Base-by-base conservation (phyloP, 35 echinoderm and acorn worm species). In the Apostichopus californicus region DNA sequence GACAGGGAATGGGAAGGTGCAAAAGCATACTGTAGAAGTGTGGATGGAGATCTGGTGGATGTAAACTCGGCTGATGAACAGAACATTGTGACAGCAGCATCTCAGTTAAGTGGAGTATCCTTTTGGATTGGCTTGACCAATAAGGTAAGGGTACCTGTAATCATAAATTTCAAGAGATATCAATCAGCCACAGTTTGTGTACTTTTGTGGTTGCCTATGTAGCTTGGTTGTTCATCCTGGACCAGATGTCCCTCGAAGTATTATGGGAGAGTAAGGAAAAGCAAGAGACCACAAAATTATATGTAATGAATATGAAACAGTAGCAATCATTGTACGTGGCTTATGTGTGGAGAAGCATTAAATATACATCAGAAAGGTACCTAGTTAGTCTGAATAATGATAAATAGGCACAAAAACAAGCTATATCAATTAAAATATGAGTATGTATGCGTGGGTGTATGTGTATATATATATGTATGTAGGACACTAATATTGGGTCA, bases 71-170 rank as follows among this genome's bases (percentile, higher is more conserved):
- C 68, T 0, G 92, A 90, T 11, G 92, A 95, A 55, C 94, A 95
- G 80, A 79, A 78, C 3, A 46, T 93, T 15, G 83, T 92, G 23
- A 73, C 87, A 55, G 73, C 88, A 0, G 75, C 56, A 60, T 81
- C 81, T 3, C 65, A 86, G 52, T 12, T 59, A 12, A 52, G 73
- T 15, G 89, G 79, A 18, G 70, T 56, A 4, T 90, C 92, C 9
- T 73, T 93, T 9, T 96, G 95, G 95, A 96, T 96, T 73, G 95
- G 95, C 18, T 79, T 91, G 26, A 87, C 79, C 25, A 87, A 93
- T 70, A 91, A 91, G 71, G 95, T 96, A 61, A 90, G 85, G 56
- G 26, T 7, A 17, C 24, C 8, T 55, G 28, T 17, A 34, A 53
- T 13, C 18, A 34, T n/a, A 54, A 9, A 86, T 56, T 22, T 56